Base-by-base conservation (phyloP, 2,888 invertebrate species). In the Exephanes ischioxanthus region DNA sequence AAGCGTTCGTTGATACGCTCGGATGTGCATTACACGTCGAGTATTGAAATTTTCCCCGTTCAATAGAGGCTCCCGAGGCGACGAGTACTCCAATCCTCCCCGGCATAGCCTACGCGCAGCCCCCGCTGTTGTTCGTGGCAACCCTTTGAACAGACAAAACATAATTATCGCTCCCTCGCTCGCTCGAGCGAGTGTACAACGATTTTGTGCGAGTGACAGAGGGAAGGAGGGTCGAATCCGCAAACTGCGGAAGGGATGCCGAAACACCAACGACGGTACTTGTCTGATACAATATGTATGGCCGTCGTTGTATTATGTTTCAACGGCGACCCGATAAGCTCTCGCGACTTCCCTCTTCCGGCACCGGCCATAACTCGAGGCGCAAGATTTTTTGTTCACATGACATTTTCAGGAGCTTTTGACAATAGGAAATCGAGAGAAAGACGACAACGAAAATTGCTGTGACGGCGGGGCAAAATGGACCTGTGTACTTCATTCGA, bases 251-350 rank as follows among this genome's bases (percentile, higher is more conserved):
- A 87, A 70, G 55, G 78, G n/a, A 78, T 78, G 70, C 1, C 53
- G 58, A 78, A 78, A 70, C 16, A 78, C 41, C 68, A 55, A 41
- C 41, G 30, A 58, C 14, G 58, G 30, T 45, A 58, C 61, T 78
- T 41, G 48, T 16, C 22, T 1, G 30, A 16, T 58, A 30, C 53
- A 70, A 68, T 58, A 53, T 70, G 79, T 83, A 70, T 48, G 16
- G 53, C 6, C 14, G 41, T 81, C 73, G 84, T 66, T 73, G 19
- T 81, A 78, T 48, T 80, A 81, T 87, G 87, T 89, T 85, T 81
- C 88, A 88, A 76, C 79, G 53, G 87, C 89, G 87, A 90, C 90
- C 88, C 83, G 77, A 85, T 88, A 89, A 89, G 87, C 87, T 87
- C 87, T 79, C 77, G 41, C 79, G 84, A 82, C 61, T 80, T 88